Evolutionary conservation across 2,797 vertebrate species (phyloP).

Genomic region (Dipus sagitta): DNA sequence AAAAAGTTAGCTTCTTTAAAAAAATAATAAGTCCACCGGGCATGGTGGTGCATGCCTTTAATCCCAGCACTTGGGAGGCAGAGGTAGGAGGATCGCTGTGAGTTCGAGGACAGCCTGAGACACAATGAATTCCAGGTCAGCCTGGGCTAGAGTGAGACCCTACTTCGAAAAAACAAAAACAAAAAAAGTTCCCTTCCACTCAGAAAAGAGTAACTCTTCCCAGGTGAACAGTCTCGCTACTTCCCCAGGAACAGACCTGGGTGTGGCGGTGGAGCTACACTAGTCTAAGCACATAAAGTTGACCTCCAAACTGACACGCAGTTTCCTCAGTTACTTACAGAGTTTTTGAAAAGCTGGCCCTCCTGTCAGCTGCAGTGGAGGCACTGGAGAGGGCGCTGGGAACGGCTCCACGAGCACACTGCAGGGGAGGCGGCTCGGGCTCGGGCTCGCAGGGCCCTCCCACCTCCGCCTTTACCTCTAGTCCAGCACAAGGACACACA

Average conservation of each 20-base stretch:
- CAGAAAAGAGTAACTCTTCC: neutral
- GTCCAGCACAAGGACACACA: neutral
- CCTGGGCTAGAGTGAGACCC: too few species aligned
- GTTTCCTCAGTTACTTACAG: conserved; percentile 3
- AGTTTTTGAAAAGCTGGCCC: neutral
- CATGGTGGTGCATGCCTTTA: too few species aligned
- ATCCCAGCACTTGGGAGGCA: too few species aligned
- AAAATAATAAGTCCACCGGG: too few species aligned
- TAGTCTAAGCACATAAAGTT: neutral
- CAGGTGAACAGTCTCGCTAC: neutral
- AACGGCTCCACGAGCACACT: neutral
- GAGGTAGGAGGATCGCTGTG: too few species aligned
- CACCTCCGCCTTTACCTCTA: neutral
- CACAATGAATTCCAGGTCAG: too few species aligned
- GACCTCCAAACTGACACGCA: neutral
- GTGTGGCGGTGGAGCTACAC: too few species aligned
- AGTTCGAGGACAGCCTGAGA: too few species aligned
- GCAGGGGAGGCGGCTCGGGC: neutral
- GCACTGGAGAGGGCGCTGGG: neutral
- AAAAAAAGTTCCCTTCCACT: too few species aligned
- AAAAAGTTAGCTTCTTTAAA: too few species aligned
- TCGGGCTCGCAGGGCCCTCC: neutral
- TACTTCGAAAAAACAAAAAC: too few species aligned
- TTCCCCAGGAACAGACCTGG: neutral
- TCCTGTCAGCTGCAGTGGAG: neutral